A percentile compares a stretch with the other conserved stretches of the same genome.
Evolutionary conservation across 2,888 invertebrate genomes (phyloP).

Genomic region (Argyra leucocephala): DNA sequence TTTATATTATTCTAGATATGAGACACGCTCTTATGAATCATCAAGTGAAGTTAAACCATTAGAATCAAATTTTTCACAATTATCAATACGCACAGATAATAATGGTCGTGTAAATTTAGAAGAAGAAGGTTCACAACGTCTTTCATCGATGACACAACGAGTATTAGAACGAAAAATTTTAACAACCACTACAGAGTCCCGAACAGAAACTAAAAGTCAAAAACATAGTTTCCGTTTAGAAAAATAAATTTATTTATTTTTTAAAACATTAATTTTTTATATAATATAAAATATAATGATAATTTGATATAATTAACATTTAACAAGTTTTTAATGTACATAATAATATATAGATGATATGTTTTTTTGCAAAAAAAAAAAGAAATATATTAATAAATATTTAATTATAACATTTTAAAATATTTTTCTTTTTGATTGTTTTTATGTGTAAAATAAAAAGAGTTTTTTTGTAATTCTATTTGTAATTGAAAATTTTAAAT

Average conservation of each 20-base stretch:
- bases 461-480: background rate
- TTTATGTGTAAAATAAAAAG: background rate
- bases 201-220: slow-evolving; percentile 41
- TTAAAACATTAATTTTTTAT: background rate
- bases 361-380: background rate
- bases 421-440: background rate
- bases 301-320: background rate
- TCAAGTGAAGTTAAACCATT: slow-evolving; percentile 33
- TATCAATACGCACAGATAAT: slow-evolving; percentile 38
- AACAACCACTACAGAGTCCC: slow-evolving; percentile 41
- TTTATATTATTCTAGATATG: slow-evolving; percentile 33
- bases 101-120: slow-evolving; percentile 37
- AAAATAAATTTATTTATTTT: slow-evolving; percentile 23
- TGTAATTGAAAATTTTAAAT: too few species aligned
- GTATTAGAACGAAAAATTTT: slow-evolving; percentile 43
- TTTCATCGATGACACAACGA: slow-evolving; percentile 42
- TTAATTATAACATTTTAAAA: background rate
- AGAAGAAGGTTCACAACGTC: slow-evolving; percentile 40
- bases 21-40: slow-evolving; percentile 42
- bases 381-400: background rate
- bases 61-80: slow-evolving; percentile 39
- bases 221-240: slow-evolving; percentile 43
- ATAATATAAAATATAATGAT: too few species aligned
- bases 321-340: background rate
- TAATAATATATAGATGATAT: background rate